These are phyloP conservation scores for Corythornis vintsioides DNA, from an alignment of 2,113 vertebrate genomes.

Conservation along the genomic window DNA sequence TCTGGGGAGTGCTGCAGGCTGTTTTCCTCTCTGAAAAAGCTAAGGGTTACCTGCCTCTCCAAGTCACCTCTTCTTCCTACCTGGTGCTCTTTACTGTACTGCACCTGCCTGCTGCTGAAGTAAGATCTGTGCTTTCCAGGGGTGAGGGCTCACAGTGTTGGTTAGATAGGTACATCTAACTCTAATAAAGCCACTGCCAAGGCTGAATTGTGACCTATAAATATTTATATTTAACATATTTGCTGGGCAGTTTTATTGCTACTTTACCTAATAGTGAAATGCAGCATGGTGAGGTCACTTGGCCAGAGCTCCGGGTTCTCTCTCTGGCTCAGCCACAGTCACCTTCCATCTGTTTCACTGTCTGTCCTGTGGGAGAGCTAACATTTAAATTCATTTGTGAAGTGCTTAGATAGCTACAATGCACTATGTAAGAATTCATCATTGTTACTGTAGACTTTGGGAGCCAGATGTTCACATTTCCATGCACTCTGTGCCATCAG, in stretches of 20 bases:
- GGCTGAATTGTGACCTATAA: background rate
- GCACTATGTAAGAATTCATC: background rate
- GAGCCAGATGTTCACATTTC: background rate
- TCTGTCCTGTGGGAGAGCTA: background rate
- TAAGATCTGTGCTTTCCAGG: background rate
- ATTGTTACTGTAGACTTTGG: background rate
- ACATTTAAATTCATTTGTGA: background rate
- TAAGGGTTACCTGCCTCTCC: background rate
- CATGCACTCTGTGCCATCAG: background rate
- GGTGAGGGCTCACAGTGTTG: fast-evolving
- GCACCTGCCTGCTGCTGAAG: background rate
- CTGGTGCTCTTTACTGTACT: background rate
- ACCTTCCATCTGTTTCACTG: background rate
- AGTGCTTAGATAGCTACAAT: background rate
- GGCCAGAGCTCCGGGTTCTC: background rate
- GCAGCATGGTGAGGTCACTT: background rate
- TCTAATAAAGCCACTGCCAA: background rate
- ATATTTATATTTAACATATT: background rate
- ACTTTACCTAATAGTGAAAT: background rate
- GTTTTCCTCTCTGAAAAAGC: background rate
- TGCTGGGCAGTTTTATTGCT: background rate
- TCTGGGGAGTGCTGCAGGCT: background rate
- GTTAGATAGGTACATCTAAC: background rate
- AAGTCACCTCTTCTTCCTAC: background rate
- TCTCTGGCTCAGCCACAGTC: fast-evolving